Evolutionary conservation across 2,888 invertebrate species (phyloP).

Genomic region (Drosophila siamana): DNA sequence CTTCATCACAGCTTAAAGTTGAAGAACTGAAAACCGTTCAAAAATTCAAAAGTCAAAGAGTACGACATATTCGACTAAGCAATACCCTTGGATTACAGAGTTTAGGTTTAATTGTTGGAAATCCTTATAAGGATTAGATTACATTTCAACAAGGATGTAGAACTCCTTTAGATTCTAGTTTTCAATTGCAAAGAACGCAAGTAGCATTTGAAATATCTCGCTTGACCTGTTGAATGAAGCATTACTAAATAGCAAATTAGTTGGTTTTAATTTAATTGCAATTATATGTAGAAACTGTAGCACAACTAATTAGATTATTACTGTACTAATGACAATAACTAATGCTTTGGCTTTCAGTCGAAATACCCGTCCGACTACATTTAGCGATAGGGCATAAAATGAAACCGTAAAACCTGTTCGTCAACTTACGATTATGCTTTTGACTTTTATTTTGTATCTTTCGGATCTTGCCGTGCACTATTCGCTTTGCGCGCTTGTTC

Average conservation of each 20-base stretch:
- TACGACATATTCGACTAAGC: conserved; percentile 9
- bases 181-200: no score
- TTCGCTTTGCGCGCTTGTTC: conserved; percentile 58
- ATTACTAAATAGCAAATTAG: no score
- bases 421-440: conserved; percentile 71
- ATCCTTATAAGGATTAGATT: no score
- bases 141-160: no score
- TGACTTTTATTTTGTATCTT: conserved; percentile 60
- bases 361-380: conserved; percentile 27
- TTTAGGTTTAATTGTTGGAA: no score
- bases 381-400: conserved; percentile 40
- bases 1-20: conserved; percentile 61
- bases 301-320: not conserved
- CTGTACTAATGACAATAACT: not conserved
- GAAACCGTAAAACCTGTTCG: conserved; percentile 76
- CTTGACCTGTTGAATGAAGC: no score
- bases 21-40: conserved; percentile 54
- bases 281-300: not conserved
- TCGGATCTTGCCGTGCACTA: conserved; percentile 62
- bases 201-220: no score
- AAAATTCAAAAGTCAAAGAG: conserved; percentile 52
- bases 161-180: no score
- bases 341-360: not conserved
- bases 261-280: not conserved
- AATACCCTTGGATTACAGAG: conserved; percentile 30